Percentiles rank a stretch among this genome's conserved stretches.
Conservation (phyloP, 1,140 invertebrate species). For the Hylaeus anthracinus region DNA sequence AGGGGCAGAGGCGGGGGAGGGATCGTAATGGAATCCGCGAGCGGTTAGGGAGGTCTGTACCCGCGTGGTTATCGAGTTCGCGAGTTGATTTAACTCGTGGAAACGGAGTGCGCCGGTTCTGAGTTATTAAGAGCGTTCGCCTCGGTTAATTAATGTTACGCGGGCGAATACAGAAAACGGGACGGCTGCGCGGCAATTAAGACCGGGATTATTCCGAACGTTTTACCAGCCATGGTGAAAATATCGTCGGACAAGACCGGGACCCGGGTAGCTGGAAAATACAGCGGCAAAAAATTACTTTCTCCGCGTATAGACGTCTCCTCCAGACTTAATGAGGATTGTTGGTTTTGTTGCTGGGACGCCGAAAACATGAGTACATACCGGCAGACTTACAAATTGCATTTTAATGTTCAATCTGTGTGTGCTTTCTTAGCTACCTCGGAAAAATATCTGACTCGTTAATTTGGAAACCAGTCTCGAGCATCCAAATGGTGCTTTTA, state of each 20-base stretch:
- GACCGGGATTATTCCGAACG: constrained; percentile 43
- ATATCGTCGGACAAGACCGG: constrained; percentile 11
- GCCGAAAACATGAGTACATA: no score
- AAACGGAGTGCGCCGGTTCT: constrained; percentile 22
- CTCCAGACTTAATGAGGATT: neutral
- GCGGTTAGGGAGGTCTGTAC: neutral
- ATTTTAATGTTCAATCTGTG: no score
- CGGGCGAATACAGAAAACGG: constrained; percentile 17
- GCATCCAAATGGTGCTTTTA: no score
- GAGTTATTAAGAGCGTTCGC: constrained; percentile 43
- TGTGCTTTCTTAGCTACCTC: no score
- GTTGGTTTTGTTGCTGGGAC: neutral
- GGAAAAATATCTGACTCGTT: no score
- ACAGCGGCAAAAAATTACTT: neutral
- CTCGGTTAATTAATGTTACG: constrained; percentile 48
- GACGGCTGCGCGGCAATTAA: constrained; percentile 26
- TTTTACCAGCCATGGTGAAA: constrained; percentile 2
- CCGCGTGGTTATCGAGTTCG: constrained; percentile 50
- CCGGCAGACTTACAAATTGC: no score
- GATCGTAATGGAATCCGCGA: constrained; percentile 53
- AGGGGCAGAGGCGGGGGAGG: neutral
- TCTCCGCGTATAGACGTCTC: neutral
- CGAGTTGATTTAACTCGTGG: constrained; percentile 43
- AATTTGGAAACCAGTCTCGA: no score
- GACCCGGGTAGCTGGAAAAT: neutral